Evolutionary conservation across 2,113 vertebrate genomes (phyloP).

Genomic region (Eulemur macaco): DNA sequence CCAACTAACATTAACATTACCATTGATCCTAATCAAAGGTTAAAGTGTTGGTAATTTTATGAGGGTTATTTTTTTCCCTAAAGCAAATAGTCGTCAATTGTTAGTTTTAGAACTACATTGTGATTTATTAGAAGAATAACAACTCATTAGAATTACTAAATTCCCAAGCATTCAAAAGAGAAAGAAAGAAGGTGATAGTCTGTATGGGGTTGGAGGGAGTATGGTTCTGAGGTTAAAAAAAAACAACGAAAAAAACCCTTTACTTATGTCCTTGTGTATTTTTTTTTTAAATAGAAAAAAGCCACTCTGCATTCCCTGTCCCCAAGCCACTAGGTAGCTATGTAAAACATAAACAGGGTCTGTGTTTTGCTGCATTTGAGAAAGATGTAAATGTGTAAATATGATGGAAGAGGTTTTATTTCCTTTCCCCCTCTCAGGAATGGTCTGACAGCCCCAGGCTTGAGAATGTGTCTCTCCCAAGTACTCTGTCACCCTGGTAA

Average conservation of each 20-base stretch:
- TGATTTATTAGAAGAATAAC: constrained; percentile 76
- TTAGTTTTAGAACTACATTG: constrained; percentile 59
- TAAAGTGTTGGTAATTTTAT: constrained; percentile 36
- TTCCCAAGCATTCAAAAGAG: not conserved
- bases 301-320: constrained; percentile 56
- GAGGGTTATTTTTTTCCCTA: constrained; percentile 49
- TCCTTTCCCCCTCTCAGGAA: constrained; percentile 79
- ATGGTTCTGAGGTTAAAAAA: not conserved
- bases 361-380: constrained; percentile 60
- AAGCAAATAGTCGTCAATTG: constrained; percentile 56
- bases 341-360: constrained; percentile 55
- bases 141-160: constrained; percentile 59
- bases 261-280: constrained; percentile 22
- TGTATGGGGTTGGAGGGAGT: not conserved
- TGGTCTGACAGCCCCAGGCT: constrained; percentile 87
- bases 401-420: constrained; percentile 76
- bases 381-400: constrained; percentile 80
- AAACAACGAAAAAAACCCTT: constrained; percentile 16
- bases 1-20: not conserved
- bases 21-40: constrained; percentile 34
- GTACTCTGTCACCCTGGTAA: constrained; percentile 91
- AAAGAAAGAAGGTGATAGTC: constrained; percentile 4
- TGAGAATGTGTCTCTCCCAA: constrained; percentile 87
- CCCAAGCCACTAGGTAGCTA: constrained; percentile 61
- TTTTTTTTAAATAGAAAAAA: not conserved